Conservation (phyloP, 2,888 invertebrate genomes). For the Chromoteleia sp. region DNA sequence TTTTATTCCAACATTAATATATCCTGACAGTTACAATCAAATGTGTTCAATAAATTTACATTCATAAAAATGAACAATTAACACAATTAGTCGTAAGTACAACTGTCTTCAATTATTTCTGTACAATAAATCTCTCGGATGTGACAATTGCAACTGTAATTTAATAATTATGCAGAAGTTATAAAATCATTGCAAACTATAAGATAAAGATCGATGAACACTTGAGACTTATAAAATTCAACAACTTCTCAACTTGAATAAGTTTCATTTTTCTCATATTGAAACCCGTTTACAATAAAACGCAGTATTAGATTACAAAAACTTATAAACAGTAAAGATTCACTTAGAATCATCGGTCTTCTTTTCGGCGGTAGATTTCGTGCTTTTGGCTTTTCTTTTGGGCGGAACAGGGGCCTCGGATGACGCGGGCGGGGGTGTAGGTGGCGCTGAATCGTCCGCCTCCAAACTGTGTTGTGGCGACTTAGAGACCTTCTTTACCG, state of each 20-base stretch:
- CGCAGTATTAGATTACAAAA: constrained; percentile 14
- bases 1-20: not conserved
- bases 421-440: constrained; percentile 85
- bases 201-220: constrained; percentile 7
- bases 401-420: constrained; percentile 85
- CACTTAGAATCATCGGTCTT: constrained; percentile 54
- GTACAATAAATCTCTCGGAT: constrained; percentile 5
- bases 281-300: constrained; percentile 16
- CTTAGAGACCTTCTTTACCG: constrained; percentile 85
- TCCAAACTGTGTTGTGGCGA: constrained; percentile 81
- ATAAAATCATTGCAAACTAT: not conserved
- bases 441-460: constrained; percentile 84
- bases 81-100: not conserved
- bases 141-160: not conserved
- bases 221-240: constrained; percentile 16
- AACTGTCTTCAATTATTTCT: not conserved
- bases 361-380: constrained; percentile 72
- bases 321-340: constrained; percentile 18
- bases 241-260: constrained; percentile 15
- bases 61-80: not conserved
- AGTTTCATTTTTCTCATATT: constrained; percentile 9
- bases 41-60: not conserved
- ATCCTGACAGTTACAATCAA: not conserved
- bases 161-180: constrained; percentile 10
- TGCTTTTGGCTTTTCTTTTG: constrained; percentile 79